These are phyloP conservation scores for Fragum sueziense DNA, from an alignment of 2,888 invertebrate species.

Conservation along the genomic window DNA sequence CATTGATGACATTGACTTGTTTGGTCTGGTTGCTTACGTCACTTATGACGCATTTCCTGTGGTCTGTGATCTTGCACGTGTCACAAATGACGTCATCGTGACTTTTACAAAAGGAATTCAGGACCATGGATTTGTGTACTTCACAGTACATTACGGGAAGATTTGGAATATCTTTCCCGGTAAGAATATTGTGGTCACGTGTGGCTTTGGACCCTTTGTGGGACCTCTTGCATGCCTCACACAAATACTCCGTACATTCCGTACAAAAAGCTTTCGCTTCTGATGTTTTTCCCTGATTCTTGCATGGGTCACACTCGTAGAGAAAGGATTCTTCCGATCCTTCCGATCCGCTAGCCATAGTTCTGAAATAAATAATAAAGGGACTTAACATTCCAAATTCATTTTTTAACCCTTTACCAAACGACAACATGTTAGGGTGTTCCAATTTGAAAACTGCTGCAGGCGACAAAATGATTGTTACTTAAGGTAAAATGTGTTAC, in stretches of 20 bases:
- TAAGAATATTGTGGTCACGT: constrained; percentile 6
- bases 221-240: background rate
- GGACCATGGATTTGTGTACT: background rate
- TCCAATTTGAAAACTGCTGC: no score
- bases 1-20: background rate
- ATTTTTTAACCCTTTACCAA: no score
- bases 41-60: background rate
- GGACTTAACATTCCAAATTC: no score
- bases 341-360: background rate
- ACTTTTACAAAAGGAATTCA: background rate
- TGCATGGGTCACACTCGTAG: constrained; percentile 9
- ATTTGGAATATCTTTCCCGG: background rate
- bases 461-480: no score
- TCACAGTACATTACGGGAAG: constrained; percentile 7
- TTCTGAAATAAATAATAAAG: no score
- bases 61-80: background rate
- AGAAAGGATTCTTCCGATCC: background rate
- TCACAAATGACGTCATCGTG: constrained; percentile 9
- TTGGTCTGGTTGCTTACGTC: background rate
- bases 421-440: no score
- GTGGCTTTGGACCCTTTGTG: constrained; percentile 4
- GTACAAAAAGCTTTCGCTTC: background rate
- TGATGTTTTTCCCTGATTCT: background rate
- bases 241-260: constrained; percentile 3
- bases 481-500: no score